Percentiles rank a stretch among this genome's conserved stretches.
Conservation (phyloP, 2,113 vertebrate species). For the Clarias macrocephalus region DNA sequence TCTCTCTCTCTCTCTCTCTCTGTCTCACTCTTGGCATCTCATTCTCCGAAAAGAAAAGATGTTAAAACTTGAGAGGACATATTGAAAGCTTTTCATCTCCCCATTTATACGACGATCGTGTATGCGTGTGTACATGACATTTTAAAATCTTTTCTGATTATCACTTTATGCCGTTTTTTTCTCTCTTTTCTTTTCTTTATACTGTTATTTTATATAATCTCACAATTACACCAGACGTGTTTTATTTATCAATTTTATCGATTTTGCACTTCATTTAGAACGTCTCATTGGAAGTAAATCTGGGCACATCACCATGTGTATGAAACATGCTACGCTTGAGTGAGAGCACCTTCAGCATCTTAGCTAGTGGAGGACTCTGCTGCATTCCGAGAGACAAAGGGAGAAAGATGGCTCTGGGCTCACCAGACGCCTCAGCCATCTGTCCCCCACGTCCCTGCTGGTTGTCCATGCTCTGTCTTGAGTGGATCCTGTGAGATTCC, state of each 20-base stretch:
- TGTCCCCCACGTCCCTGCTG: conserved; percentile 46
- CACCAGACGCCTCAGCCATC: conserved; percentile 52
- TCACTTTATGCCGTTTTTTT: background rate
- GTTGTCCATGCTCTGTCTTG: conserved; percentile 23
- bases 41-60: background rate
- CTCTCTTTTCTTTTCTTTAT: too few species aligned
- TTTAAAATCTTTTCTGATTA: background rate
- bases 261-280: background rate
- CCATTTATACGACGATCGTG: background rate
- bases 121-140: conserved; percentile 12
- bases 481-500: conserved; percentile 28
- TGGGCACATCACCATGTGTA: background rate
- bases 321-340: background rate
- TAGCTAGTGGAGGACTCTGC: background rate
- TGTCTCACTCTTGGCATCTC: background rate
- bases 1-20: background rate
- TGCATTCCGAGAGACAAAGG: background rate
- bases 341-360: background rate
- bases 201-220: background rate
- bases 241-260: background rate
- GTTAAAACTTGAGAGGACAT: conserved; percentile 33
- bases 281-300: background rate
- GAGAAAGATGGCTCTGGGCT: conserved; percentile 25
- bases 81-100: conserved; percentile 33
- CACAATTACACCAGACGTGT: background rate